Base-by-base conservation (phyloP, 2,888 invertebrate species). In the Coecobrya sp. region DNA sequence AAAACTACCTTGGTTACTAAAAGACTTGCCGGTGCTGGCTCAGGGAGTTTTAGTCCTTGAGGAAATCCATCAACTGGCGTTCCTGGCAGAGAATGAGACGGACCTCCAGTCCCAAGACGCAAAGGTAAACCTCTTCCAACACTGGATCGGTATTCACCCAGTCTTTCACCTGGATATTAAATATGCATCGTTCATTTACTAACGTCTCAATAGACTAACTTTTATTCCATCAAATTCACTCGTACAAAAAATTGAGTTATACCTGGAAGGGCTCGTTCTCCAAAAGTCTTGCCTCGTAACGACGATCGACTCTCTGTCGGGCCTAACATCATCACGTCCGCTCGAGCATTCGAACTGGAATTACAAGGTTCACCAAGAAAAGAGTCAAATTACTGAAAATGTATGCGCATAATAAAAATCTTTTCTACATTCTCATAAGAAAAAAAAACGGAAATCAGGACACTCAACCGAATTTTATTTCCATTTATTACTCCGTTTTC, bases 51-150 rank as follows among this genome's bases (percentile, higher is more conserved):
- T 11, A 95, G 90, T 79, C 95, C 95, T 93, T 94, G 95, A 62
- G 95, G 94, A 94, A 94, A 95, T 90, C 95, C 95, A 94, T 95
- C 95, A 86, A 95, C 94, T 88, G 95, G 95, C 79, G 95, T 95
- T 73, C 94, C 95, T 22, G 95, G 95, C 49, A 95, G 65, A 49
- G 95, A 95, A 70, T 95, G 94, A 88, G 95, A 94, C 27, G 95
- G 95, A 79, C 94, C 94, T 87, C 94, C 94, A 65, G 76, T 92
- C 92, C 93, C 93, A 79, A 95, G 93, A 89, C 95, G 94, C 68
- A 95, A 93, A 42, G 95, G 95, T 91, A 95, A 93, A 88, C 94
- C 95, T 90, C 95, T 93, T 70, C 95, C 95, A 76, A 95, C 94
- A 81, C 94, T 95, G 73, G 95, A 95, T 22, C 95, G 94, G 92